Conservation (phyloP, 2,888 invertebrate genomes). For the Tachina grossa region DNA sequence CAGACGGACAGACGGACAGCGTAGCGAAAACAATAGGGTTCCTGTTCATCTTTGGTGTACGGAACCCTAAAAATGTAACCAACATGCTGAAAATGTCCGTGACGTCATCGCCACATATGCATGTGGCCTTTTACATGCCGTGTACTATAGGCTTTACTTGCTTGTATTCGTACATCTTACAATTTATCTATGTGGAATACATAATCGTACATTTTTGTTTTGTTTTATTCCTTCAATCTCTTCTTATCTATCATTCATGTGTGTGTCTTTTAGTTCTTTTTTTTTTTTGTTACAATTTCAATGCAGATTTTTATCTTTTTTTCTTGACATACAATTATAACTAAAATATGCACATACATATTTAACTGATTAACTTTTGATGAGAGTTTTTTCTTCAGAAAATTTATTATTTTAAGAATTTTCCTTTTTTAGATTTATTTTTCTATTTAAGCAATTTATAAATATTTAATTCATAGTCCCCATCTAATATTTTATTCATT, state of each 20-base stretch:
- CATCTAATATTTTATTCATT: slow-evolving; percentile 38
- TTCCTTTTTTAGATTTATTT: not conserved
- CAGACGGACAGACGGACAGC: too few relatives aligned
- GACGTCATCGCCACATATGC: too few relatives aligned
- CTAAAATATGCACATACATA: not conserved
- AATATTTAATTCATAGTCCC: slow-evolving; percentile 44
- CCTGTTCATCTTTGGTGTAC: too few relatives aligned
- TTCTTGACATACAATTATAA: not conserved
- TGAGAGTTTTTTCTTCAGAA: not conserved
- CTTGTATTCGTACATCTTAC: not conserved
- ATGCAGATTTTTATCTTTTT: slow-evolving; percentile 12
- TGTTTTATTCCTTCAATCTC: not conserved
- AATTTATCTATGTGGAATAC: not conserved
- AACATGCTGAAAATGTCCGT: too few relatives aligned
- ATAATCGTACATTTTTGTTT: not conserved
- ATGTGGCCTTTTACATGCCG: too few relatives aligned
- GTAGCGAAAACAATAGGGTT: too few relatives aligned
- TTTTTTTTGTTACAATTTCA: not conserved
- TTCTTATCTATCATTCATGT: not conserved
- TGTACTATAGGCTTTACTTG: too few relatives aligned
- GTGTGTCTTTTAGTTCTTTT: not conserved
- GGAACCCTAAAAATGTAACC: too few relatives aligned
- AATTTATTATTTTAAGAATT: not conserved
- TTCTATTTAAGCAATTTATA: slow-evolving; percentile 19
- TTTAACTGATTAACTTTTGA: not conserved